phyloP scores from a whole-genome alignment of 2,113 vertebrate species.

The Aegithalos caudatus region DNA sequence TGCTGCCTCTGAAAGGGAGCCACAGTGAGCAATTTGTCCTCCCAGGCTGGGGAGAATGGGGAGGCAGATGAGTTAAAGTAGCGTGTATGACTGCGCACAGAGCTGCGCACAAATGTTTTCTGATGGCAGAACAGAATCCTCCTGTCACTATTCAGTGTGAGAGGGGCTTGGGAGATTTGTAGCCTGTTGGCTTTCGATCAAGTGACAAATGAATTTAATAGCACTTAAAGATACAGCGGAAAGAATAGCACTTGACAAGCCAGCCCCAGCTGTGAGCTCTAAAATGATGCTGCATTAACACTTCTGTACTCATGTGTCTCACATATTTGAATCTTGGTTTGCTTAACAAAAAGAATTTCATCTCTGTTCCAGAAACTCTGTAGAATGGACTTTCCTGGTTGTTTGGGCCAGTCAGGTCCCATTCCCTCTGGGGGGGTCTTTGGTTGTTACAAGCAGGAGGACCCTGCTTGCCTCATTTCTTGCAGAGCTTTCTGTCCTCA shows the following conservation, averaged over 20 bases:
- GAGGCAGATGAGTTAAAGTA: constrained; percentile 89
- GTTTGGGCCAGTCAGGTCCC: neutral
- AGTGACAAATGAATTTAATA: constrained; percentile 82
- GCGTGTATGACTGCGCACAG: constrained; percentile 70
- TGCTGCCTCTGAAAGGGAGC: constrained; percentile 87
- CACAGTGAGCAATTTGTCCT: constrained; percentile 93
- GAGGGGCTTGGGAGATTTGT: constrained; percentile 84
- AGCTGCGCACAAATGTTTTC: constrained; percentile 71
- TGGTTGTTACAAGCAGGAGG: neutral
- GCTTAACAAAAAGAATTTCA: neutral
- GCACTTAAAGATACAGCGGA: constrained; percentile 74
- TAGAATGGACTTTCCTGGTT: neutral
- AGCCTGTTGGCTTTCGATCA: constrained; percentile 84
- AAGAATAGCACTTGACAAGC: constrained; percentile 67
- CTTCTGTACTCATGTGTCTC: neutral
- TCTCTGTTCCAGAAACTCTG: neutral
- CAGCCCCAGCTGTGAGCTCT: constrained; percentile 78
- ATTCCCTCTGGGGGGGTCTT: neutral
- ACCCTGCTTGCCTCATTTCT: neutral
- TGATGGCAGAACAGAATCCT: constrained; percentile 68
- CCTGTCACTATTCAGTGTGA: constrained; percentile 66
- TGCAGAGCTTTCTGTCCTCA: neutral
- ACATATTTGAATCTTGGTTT: neutral
- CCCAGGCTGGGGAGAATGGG: constrained; percentile 80
- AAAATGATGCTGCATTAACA: constrained; percentile 70